Conservation (phyloP, 2,113 vertebrate species). For the Mus spicilegus region DNA sequence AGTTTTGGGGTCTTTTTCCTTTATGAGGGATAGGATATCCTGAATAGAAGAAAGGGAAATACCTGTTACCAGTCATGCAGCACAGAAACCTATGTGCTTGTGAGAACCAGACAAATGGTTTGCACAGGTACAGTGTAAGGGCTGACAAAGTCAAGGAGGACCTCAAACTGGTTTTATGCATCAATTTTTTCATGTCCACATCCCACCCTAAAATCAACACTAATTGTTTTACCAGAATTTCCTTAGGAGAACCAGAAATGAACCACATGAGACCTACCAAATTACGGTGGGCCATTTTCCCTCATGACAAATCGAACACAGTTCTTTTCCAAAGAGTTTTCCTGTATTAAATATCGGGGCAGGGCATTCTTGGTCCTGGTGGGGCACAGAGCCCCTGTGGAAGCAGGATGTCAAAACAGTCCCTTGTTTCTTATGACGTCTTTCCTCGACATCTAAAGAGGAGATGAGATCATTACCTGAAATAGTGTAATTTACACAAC, state of each 20-base stretch:
- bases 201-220: not conserved
- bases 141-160: not conserved
- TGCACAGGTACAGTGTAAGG: no score
- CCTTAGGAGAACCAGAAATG: not conserved
- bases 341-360: not conserved
- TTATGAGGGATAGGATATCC: not conserved
- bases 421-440: fast-evolving
- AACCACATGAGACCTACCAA: not conserved
- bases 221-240: not conserved
- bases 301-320: no score
- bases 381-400: not conserved
- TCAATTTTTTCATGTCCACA: not conserved
- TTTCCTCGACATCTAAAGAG: not conserved
- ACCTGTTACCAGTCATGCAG: not conserved
- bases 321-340: no score
- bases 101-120: not conserved
- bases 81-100: not conserved
- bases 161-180: no score
- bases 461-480: not conserved
- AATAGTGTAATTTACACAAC: not conserved
- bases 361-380: not conserved
- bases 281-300: no score
- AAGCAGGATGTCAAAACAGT: not conserved
- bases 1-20: not conserved
- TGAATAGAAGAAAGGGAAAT: not conserved